Evolutionary conservation across 2,113 vertebrate species (phyloP), one percentile per base, ranked within the genome.

Genomic region (Albula glossodonta): DNA sequence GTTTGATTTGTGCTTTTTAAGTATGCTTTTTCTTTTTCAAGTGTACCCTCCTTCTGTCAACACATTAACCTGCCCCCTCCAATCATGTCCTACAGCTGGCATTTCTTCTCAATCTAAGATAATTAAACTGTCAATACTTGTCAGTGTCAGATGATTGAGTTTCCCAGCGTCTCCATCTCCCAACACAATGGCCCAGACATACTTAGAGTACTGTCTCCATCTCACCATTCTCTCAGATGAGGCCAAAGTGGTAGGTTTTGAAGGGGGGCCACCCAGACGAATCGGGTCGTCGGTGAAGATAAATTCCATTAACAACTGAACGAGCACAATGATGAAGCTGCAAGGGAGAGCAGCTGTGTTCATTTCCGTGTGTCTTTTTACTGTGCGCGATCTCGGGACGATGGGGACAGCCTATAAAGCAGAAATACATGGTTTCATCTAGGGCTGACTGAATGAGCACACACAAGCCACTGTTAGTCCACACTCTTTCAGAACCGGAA

Each of bases 71-170:
- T 22, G 22, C 11, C 4, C 19, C 74, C 84, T 84, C 84, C 81
- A 60, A 79, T 87, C 48, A 13, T 51, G 49, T 83, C 81, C 50
- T 60, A 22, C 12, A 7, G 31, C 31, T 41, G 31, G 22, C 78
- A 77, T 66, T 85, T 82, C 6, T 31, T 78, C 74, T 87, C 81
- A 87, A 83, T 88, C 87, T 86, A 84, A 85, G 86, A 85, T 85
- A 88, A 89, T 91, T 89, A 88, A 89, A 86, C 80, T 88, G 88
- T 90, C 90, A 90, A 85, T 9, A 57, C 50, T 87, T 41, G 70
- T 83, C 87, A 80, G n/a, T 74, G 81, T 87, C 79, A 50, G 80
- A 78, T 85, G 89, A 80, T 84, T n/a, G 83, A 41, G 84, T 83
- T 74, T 77, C 81, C 85, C 86, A 51, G 77, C 77, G 70, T 80